Base-by-base conservation (phyloP, 2,113 vertebrate species). In the Tragelaphus scriptus region DNA sequence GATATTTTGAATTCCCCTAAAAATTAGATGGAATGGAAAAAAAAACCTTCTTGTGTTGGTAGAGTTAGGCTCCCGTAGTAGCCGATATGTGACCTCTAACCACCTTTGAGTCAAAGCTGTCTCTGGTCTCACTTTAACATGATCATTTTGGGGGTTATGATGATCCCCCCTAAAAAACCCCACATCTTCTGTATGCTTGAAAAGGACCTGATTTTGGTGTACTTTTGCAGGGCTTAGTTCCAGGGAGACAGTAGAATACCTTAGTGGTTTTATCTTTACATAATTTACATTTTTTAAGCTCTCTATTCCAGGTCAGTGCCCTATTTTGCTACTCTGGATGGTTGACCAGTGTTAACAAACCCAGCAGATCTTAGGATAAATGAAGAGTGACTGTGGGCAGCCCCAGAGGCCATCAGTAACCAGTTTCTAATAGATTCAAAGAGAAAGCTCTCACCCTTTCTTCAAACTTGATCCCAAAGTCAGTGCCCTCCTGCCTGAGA, bases 281-380 rank as follows among this genome's bases (percentile, higher is more conserved):
- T 96, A 97, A 94, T 96, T 96, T 85, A n/a, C 25, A 6, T 97
- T 97, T 97, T 98, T 98, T 96, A 96, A 97, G 98, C 79, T 65
- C 95, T 90, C 49, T 53, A 93, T 98, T 98, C 91, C 95, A 97
- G 97, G 96, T 91, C 93, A 36, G 13, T 91, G 95, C 56, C 97
- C 95, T 95, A 91, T 91, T 97, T 97, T 63, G 75, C 90, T 61
- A 5, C 86, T 85, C 32, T 14, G n/a, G 91, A 36, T 94, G 84
- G 85, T 80, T 71, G 96, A 92, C 93, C 65, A 21, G 7, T 93
- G 86, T 94, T 71, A 82, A 63, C 90, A 77, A 68, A 49, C 32
- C 68, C 16, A 0, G 17, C 3, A 0, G 32, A 68, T 84, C 93
- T 95, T 89, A 47, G 95, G 81, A 91, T 82, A 97, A 96, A 95